Base-by-base conservation (phyloP, 1,140 invertebrate genomes). In the Mycetomoellerius zeteki region DNA sequence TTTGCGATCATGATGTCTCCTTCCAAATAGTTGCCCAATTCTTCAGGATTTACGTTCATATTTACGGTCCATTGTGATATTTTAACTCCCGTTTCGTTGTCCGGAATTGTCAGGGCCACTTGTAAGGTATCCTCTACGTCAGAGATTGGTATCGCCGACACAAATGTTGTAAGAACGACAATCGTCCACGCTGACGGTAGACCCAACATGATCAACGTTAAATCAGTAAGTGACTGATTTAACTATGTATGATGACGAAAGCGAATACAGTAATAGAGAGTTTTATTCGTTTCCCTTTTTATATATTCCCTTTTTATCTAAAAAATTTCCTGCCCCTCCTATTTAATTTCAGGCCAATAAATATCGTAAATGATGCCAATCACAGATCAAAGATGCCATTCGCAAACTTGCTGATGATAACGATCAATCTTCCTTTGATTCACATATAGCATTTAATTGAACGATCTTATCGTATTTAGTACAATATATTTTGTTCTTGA, bases 21-120 rank as follows among this genome's bases (percentile, higher is more conserved):
- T 92, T 98, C 97, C 1, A 96, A 95, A 88, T 98, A 98, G 21
- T 95, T 96, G 5, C 97, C 97, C 87, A 97, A 93, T 92, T 98
- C 97, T 92, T 98, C 97, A 0, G 97, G 97, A 93, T 98, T 98
- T 24, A 96, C 93, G 0, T 93, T 92, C 27, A 96, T 96, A 0
- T 94, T 95, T 54, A 96, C 96, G 62, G 96, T 95, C 96, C 97
- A 98, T 7, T 95, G 93, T 0, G 96, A 95, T 10, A 97, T 94
- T 5, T 95, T 94, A 2, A 93, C 90, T 0, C 96, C 96, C 1
- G 94, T 96, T 72, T 95, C 94, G 50, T 94, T 94, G 60, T 94
- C 96, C 0, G 96, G 96, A 3, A 67, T 14, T 10, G 1, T 67
- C 19, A 65, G 3, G 16, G 19, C 64, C n/a, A 37, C 12, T 30